A percentile compares a stretch with the other conserved stretches of the same genome.
These are phyloP conservation scores for Prionailurus viverrinus DNA, from an alignment of 2,113 vertebrate genomes.

Conservation along the genomic window DNA sequence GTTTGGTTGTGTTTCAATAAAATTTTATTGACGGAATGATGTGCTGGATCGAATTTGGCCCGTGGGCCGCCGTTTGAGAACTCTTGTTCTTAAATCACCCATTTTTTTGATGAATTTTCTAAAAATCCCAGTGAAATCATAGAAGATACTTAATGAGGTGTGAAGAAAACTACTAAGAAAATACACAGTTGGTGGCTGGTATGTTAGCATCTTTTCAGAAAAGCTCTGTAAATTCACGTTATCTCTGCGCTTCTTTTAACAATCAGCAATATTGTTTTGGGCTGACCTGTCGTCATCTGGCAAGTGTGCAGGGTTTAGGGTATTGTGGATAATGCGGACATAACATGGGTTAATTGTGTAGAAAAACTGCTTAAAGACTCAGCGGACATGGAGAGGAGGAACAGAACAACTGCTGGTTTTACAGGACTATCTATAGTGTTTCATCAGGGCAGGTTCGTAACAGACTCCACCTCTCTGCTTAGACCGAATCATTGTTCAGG, in stretches of 20 bases:
- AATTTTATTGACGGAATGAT: background rate
- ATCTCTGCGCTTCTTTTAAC: background rate
- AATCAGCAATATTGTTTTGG: background rate
- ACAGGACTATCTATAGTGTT: background rate
- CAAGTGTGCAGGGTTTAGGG: background rate
- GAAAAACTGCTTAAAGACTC: background rate
- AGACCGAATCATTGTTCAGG: background rate
- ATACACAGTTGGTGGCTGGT: background rate
- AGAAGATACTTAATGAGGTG: background rate
- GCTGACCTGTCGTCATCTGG: background rate
- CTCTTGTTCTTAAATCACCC: background rate
- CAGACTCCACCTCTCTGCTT: background rate
- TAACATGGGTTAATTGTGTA: background rate
- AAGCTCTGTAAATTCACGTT: slow-evolving; percentile 32
- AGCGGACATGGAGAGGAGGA: background rate
- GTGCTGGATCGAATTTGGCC: background rate
- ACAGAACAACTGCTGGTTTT: background rate
- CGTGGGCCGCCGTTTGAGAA: background rate
- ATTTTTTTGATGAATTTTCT: background rate
- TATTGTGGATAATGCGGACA: background rate
- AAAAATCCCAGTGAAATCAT: background rate
- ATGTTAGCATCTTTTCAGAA: background rate
- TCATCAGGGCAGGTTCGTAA: background rate
- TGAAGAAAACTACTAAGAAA: slow-evolving; percentile 8
- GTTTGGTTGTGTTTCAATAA: background rate